Base-by-base conservation (phyloP, 2,113 vertebrate species). In the Rhodinocichla rosea region DNA sequence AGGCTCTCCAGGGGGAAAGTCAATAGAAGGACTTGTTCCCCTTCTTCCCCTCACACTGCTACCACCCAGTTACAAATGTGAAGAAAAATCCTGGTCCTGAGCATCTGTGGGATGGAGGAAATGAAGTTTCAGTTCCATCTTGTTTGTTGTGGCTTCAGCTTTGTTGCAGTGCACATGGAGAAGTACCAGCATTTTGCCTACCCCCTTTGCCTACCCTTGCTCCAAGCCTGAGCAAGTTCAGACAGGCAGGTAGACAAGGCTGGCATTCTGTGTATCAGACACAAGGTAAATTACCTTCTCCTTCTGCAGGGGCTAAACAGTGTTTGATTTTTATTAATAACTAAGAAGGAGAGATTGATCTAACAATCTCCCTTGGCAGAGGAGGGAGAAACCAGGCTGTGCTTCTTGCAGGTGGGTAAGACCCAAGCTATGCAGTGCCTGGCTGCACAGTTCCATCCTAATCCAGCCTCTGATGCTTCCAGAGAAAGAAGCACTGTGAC, bases 381-480 rank as follows among this genome's bases (percentile, higher is more conserved):
- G 40, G 28, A 62, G 35, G 40, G 60, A 56, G 27, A 64, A 73
- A 68, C 14, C 26, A n/a, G 60, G 39, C 55, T 80, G 59, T 42
- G 73, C 85, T 90, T 79, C 91, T 91, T 92, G 83, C 15, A 97
- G 76, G 49, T 92, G 80, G 50, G 78, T 53, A 60, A 88, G 80
- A 76, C 47, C n/a, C 84, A 56, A 49, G 22, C 71, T 2, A 7
- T 17, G 18, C 75, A 87, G 33, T 60, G 40, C 35, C 90, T 14
- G 12, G 77, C 90, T 63, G 92, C 71, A 85, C 91, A 83, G 63
- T 94, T 97, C 24, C 65, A 71, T 69, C 89, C 95, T 87, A 73
- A 90, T 82, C 88, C 49, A 10, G 90, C 92, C 95, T 96, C 96
- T 79, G 92, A 96, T 37, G 59, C 87, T 45, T 92, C 81, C 97